Conservation (phyloP, 2,797 vertebrate genomes). For the Myoxocephalus aenaeus region DNA sequence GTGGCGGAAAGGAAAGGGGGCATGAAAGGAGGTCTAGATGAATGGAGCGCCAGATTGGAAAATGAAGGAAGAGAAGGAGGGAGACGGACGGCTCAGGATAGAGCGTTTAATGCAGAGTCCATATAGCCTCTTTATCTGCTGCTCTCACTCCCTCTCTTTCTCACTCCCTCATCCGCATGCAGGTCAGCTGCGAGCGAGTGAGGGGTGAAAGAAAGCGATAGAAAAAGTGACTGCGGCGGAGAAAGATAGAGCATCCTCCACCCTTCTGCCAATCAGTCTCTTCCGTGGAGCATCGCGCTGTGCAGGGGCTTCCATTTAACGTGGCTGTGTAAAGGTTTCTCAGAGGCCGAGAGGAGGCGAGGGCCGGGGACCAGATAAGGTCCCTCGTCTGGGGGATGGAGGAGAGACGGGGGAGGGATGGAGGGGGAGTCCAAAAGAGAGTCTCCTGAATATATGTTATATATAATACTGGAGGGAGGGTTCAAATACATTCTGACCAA, state of each 20-base stretch:
- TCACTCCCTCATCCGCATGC: constrained; percentile 75
- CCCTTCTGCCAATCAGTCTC: constrained; percentile 80
- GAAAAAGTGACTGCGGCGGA: constrained; percentile 60
- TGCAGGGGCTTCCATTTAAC: constrained; percentile 72
- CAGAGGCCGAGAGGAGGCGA: constrained; percentile 72
- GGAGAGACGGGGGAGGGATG: constrained; percentile 23
- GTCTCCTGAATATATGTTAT: constrained; percentile 30
- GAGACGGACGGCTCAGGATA: constrained; percentile 66
- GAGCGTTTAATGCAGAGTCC: constrained; percentile 75
- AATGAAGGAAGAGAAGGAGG: constrained; percentile 68
- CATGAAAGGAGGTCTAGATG: constrained; percentile 63
- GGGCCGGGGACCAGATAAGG: constrained; percentile 76
- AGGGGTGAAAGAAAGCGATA: constrained; percentile 62
- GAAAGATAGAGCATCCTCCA: constrained; percentile 77
- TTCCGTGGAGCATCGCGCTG: constrained; percentile 70
- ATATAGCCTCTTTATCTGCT: constrained; percentile 77
- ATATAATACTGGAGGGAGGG: constrained; percentile 14
- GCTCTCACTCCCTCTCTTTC: constrained; percentile 68
- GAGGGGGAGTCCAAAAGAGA: constrained; percentile 42
- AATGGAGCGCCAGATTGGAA: constrained; percentile 70
- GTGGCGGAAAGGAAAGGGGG: constrained; percentile 38
- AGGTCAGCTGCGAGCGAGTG: constrained; percentile 73
- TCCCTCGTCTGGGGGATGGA: constrained; percentile 49
- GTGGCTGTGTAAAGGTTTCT: constrained; percentile 79
- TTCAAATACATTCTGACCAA: too few relatives aligned